These are phyloP conservation scores for Melanophora roralis DNA, from an alignment of 2,888 invertebrate genomes.

Conservation along the genomic window DNA sequence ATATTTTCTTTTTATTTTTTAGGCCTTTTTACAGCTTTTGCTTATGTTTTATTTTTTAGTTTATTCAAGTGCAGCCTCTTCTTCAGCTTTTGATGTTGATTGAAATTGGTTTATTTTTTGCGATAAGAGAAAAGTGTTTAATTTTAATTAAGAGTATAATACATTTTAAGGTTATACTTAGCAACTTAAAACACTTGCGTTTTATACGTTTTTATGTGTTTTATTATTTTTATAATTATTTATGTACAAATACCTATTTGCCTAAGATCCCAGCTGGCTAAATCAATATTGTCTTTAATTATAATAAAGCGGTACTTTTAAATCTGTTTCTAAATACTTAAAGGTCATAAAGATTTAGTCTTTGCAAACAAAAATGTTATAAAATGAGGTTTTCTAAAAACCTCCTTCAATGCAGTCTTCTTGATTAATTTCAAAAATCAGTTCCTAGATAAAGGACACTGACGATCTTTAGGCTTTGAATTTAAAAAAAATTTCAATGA, in stretches of 20 bases:
- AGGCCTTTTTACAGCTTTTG: slow-evolving; percentile 27
- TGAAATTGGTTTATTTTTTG: slow-evolving; percentile 35
- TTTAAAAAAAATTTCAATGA: no score
- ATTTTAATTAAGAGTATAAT: slow-evolving; percentile 10
- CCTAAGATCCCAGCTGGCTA: no score
- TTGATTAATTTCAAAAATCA: no score
- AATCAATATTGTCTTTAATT: neutral
- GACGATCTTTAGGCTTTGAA: no score
- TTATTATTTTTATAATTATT: neutral
- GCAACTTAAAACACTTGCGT: neutral
- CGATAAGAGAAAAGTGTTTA: slow-evolving; percentile 13
- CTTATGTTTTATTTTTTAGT: slow-evolving; percentile 30
- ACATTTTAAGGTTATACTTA: neutral
- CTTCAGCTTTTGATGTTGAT: slow-evolving; percentile 69
- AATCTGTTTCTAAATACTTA: no score
- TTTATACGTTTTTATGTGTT: neutral
- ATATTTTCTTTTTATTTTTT: slow-evolving; percentile 45
- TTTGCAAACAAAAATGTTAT: no score
- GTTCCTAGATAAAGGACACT: no score
- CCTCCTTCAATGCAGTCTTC: no score
- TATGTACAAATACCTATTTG: neutral
- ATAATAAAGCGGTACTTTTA: neutral
- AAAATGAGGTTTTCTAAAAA: no score
- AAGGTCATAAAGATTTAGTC: no score
- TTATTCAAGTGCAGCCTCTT: slow-evolving; percentile 70